These are phyloP conservation scores for Hydrolagus colliei DNA, from an alignment of 2,797 vertebrate genomes.

Conservation along the genomic window DNA sequence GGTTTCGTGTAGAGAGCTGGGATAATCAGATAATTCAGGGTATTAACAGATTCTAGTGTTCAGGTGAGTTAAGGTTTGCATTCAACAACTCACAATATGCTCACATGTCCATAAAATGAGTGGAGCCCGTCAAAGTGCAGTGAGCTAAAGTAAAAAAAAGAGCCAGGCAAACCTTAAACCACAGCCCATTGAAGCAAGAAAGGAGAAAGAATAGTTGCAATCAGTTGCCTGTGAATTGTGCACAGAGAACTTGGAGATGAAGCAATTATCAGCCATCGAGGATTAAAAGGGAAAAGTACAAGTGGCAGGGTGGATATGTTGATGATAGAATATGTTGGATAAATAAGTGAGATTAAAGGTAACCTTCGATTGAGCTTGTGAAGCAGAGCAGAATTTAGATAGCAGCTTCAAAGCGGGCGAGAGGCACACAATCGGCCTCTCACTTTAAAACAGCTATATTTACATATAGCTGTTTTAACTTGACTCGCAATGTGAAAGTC, in stretches of 20 bases:
- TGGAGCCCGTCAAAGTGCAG: conserved; percentile 77
- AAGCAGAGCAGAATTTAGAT: conserved; percentile 72
- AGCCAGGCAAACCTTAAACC: conserved; percentile 56
- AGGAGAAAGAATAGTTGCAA: conserved; percentile 66
- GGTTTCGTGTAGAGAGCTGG: background rate
- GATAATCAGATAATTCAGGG: conserved; percentile 55
- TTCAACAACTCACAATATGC: conserved; percentile 79
- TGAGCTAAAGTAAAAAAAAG: conserved; percentile 58
- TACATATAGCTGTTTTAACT: conserved; percentile 97
- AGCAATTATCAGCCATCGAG: conserved; percentile 86
- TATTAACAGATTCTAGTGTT: conserved; percentile 62
- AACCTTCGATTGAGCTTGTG: conserved; percentile 92
- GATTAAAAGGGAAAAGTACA: conserved; percentile 81
- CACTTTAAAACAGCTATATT: conserved; percentile 58
- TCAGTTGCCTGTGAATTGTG: conserved; percentile 79
- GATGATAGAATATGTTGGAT: conserved; percentile 84
- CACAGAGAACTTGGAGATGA: conserved; percentile 77
- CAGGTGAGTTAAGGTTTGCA: conserved; percentile 59
- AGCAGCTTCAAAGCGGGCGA: conserved; percentile 84
- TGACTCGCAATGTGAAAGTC: conserved; percentile 59
- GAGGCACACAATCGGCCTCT: conserved; percentile 62
- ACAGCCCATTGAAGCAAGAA: conserved; percentile 65
- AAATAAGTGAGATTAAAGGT: conserved; percentile 95
- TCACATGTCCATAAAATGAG: conserved; percentile 96
- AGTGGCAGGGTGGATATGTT: conserved; percentile 78